Percentiles rank a stretch among this genome's conserved stretches.
Conservation (phyloP, 2,797 vertebrate species). For the Helarctos malayanus region DNA sequence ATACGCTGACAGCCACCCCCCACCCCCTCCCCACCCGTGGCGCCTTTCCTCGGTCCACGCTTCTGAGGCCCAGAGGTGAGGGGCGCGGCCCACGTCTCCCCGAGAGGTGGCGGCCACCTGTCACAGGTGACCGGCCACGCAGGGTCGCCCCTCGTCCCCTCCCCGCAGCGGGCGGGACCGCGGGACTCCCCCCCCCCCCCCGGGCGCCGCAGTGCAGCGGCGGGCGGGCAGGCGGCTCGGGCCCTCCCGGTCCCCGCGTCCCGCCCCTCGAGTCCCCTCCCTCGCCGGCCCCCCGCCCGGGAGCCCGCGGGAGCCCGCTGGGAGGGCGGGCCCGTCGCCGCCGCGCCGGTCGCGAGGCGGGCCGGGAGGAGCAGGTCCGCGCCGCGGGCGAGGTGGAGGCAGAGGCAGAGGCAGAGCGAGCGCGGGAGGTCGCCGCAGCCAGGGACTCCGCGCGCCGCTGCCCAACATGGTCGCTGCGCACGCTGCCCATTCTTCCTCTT, state of each 20-base stretch:
- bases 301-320: constrained; percentile 48
- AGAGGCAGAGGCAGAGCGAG: constrained; percentile 24
- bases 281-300: neutral
- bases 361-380: constrained; percentile 29
- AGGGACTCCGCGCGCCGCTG: constrained; percentile 74
- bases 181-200: constrained; percentile 45
- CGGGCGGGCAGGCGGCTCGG: neutral
- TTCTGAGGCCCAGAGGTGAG: neutral
- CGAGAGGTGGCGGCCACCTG: constrained; percentile 66
- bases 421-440: constrained; percentile 72
- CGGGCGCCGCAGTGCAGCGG: constrained; percentile 80
- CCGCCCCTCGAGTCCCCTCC: constrained; percentile 50
- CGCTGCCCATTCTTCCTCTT: constrained; percentile 93
- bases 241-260: neutral
- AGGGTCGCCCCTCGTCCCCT: constrained; percentile 32
- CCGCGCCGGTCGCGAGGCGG: neutral
- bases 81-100: neutral
- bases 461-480: constrained; percentile 97
- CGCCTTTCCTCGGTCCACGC: neutral
- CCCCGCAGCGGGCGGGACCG: constrained; percentile 63
- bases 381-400: constrained; percentile 37
- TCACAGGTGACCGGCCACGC: constrained; percentile 60
- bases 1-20: constrained; percentile 2
- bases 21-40: neutral
- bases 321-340: constrained; percentile 21